Conservation (phyloP, 2,797 vertebrate species). For the Fistularia tabacaria region DNA sequence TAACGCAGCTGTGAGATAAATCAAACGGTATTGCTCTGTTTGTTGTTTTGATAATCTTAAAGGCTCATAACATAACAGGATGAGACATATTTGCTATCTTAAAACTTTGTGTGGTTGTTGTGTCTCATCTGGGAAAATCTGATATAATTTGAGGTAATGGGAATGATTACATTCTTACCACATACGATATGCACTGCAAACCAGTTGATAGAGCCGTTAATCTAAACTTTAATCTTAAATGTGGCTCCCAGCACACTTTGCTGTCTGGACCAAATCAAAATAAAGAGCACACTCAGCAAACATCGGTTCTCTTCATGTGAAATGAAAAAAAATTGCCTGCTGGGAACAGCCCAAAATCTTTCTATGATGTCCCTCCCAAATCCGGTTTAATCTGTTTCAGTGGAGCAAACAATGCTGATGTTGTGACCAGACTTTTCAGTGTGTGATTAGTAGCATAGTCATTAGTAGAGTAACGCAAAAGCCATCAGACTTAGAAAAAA, state of each 20-base stretch:
- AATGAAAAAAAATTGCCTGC: slow-evolving; percentile 9
- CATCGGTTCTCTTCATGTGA: slow-evolving; percentile 3
- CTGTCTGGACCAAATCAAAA: slow-evolving; percentile 23
- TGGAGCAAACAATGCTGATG: slow-evolving; percentile 37
- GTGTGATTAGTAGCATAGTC: slow-evolving; percentile 56
- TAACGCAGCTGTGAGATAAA: no score
- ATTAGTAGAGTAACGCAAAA: slow-evolving; percentile 27
- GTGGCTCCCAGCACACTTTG: slow-evolving; percentile 3
- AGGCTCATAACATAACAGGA: not conserved
- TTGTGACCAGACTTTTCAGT: slow-evolving; percentile 40
- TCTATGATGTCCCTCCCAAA: slow-evolving; percentile 49
- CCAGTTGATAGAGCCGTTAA: not conserved
- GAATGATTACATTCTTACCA: not conserved
- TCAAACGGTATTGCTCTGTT: no score
- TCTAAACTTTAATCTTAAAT: slow-evolving; percentile 8
- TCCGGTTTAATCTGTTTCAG: slow-evolving; percentile 42
- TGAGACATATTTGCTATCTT: no score
- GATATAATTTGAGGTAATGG: not conserved
- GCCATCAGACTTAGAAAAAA: slow-evolving; percentile 34
- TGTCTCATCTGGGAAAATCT: not conserved
- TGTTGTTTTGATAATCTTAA: no score
- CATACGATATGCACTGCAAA: not conserved
- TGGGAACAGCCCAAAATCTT: slow-evolving; percentile 13
- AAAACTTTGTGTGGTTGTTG: not conserved
- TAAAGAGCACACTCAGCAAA: slow-evolving; percentile 16